Percentiles rank a stretch among this genome's conserved stretches.
These are phyloP conservation scores for Chrosomus eos DNA, from an alignment of 2,797 vertebrate species.

Conservation along the genomic window DNA sequence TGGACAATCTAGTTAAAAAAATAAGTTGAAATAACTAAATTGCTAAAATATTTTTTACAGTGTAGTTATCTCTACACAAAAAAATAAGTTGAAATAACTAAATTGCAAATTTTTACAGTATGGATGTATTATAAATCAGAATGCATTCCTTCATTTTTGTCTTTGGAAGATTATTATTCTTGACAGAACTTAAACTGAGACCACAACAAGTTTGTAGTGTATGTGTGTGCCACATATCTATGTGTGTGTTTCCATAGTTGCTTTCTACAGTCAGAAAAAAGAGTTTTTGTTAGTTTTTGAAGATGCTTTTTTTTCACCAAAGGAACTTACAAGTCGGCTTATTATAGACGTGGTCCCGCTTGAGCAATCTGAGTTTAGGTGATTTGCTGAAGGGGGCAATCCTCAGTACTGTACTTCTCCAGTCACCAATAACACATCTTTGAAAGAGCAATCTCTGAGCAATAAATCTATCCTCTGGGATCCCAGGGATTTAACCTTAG, in stretches of 20 bases:
- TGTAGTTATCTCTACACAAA: no score
- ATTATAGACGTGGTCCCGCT: neutral
- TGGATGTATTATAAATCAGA: conserved; percentile 3
- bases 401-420: conserved; percentile 1
- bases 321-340: neutral
- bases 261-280: neutral
- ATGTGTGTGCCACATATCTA: neutral
- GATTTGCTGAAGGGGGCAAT: conserved; percentile 21
- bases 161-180: neutral
- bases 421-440: conserved; percentile 27
- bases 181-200: neutral
- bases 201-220: neutral
- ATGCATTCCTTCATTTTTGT: conserved; percentile 9
- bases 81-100: no score
- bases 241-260: neutral
- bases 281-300: neutral
- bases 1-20: no score
- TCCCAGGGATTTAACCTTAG: conserved; percentile 22
- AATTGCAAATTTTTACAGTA: no score
- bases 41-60: no score
- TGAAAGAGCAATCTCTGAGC: conserved; percentile 26
- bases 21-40: no score
- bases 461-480: conserved; percentile 24
- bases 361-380: conserved; percentile 19
- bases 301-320: neutral